Evolutionary conservation across 2,797 vertebrate species (phyloP), one percentile per base, ranked within the genome.

Genomic region (Syncerus caffer): DNA sequence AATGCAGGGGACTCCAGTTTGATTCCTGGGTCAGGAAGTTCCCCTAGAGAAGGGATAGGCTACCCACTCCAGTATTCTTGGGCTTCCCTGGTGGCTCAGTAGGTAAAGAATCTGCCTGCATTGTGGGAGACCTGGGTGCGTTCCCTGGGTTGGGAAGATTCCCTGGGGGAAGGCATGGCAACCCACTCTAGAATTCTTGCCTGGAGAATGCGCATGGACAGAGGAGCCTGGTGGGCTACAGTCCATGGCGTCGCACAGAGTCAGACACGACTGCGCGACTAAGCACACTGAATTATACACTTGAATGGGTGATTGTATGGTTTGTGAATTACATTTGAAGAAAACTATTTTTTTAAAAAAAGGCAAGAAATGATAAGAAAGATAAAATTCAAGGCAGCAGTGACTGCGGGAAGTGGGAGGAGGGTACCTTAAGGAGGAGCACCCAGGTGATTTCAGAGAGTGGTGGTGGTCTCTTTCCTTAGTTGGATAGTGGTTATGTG

Each of bases 251-350:
- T 71, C 0, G 0, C 64, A 71, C 67, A 71, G 34, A 71, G 5
- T 38, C 67, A 38, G 67, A 71, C 62, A n/a, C 0, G 16, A 16
- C 15, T 7, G 60, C 16, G 29, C 1, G 15, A 64, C n/a, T 10
- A n/a, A 64, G n/a, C 62, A 64, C 16, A 29, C 10, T 58, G 29
- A 67, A 55, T 47, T 14, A 25, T 82, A 80, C 7, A 55, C 27
- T 74, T 95, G 45, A 21, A 27, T 57, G 51, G 58, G 25, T 53
- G 51, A 50, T 58, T 60, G 14, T 50, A 12, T 79, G 80, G 31
- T 34, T 95, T 96, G n/a, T 60, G 38, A 92, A 79, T 79, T 95
- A 6, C 76, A 50, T 71, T 50, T 90, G 42, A 89, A 7, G 19
- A 78, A 93, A 97, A 67, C 1, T 4, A 0, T 83, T 3, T 34